Evolutionary conservation across 2,797 vertebrate species (phyloP).

Genomic region (Darevskia mixta): DNA sequence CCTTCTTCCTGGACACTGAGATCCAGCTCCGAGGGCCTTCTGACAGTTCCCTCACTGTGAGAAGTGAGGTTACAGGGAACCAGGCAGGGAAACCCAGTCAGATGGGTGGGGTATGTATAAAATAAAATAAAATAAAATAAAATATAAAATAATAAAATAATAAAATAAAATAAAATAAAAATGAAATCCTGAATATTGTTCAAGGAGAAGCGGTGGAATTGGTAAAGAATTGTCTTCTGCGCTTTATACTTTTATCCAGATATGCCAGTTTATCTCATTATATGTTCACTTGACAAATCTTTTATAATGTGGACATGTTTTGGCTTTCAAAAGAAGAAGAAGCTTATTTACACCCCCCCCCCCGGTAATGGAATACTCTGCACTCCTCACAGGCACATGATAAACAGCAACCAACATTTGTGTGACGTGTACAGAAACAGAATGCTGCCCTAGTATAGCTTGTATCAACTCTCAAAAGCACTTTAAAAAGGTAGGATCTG

Average conservation of each 20-base stretch:
- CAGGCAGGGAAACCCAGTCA: no score
- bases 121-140: no score
- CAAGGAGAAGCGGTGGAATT: neutral
- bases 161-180: no score
- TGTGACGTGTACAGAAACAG: neutral
- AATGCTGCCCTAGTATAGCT: conserved; percentile 8
- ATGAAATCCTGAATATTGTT: no score
- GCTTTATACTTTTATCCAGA: neutral
- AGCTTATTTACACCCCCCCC: no score
- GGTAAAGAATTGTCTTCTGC: no score
- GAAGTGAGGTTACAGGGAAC: no score
- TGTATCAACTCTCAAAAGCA: conserved; percentile 14
- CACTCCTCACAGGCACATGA: neutral
- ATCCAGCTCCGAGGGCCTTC: no score
- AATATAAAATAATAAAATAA: no score
- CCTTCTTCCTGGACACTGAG: no score
- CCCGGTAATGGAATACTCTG: neutral
- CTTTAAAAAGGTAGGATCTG: conserved; percentile 18
- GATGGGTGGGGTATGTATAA: no score
- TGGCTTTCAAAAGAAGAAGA: neutral
- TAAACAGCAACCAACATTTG: neutral
- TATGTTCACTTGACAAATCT: neutral
- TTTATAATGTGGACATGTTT: neutral
- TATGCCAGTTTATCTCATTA: neutral
- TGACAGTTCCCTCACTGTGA: no score